phyloP scores from a whole-genome alignment of 2,113 vertebrate species.

The Danionella cerebrum region DNA sequence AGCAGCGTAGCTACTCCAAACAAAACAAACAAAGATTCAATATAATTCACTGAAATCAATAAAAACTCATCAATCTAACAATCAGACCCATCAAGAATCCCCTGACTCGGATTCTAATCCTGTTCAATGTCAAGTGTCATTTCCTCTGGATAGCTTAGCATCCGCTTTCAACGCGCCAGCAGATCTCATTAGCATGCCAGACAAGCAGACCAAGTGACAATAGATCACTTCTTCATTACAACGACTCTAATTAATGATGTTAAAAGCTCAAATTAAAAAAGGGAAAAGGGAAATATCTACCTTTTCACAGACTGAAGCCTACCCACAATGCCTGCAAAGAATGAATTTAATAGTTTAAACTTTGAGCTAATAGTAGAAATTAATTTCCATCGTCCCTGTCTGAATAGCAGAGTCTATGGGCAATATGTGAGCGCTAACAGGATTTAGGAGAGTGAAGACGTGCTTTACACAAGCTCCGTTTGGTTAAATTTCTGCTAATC shows the following conservation, averaged over 20 bases:
- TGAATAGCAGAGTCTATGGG: conserved; percentile 28
- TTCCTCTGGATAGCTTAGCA: conserved; percentile 26
- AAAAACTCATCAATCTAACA: neutral
- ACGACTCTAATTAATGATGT: conserved; percentile 40
- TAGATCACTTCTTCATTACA: conserved; percentile 43
- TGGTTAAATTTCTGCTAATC: conserved; percentile 28
- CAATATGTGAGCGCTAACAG: conserved; percentile 34
- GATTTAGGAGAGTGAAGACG: conserved; percentile 30
- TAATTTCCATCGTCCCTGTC: conserved; percentile 37
- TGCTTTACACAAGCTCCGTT: neutral
- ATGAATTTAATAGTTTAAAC: conserved; percentile 37
- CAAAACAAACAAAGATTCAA: neutral
- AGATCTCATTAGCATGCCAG: conserved; percentile 40
- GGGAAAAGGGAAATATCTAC: conserved; percentile 30
- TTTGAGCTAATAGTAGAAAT: conserved; percentile 35
- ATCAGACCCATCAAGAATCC: neutral
- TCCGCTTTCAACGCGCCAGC: conserved; percentile 26
- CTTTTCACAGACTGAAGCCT: conserved; percentile 31
- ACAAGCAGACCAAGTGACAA: conserved; percentile 29
- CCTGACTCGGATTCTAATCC: conserved; percentile 28
- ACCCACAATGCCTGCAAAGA: conserved; percentile 26
- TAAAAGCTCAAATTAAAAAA: conserved; percentile 34
- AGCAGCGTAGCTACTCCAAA: neutral
- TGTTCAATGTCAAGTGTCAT: conserved; percentile 43
- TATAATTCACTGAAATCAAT: neutral